These are phyloP conservation scores for Bombus ignitus DNA, from an alignment of 1,140 invertebrate species.

Conservation along the genomic window DNA sequence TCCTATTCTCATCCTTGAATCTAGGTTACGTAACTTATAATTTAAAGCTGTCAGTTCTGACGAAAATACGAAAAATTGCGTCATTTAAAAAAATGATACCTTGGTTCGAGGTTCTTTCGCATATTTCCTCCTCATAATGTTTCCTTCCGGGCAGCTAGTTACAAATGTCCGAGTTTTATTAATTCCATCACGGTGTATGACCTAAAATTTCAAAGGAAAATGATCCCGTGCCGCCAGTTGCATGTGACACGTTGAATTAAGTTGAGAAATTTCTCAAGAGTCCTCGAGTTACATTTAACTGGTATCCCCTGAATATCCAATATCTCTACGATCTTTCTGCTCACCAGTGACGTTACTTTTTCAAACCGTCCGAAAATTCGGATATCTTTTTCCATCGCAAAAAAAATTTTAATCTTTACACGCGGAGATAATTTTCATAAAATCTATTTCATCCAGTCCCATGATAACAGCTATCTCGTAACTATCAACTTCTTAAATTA, in stretches of 20 bases:
- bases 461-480: background rate
- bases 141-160: background rate
- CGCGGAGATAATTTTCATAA: background rate
- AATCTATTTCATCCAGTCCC: background rate
- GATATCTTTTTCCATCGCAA: no score
- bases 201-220: background rate
- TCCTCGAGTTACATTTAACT: constrained; percentile 7
- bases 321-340: background rate
- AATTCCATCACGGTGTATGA: constrained; percentile 6
- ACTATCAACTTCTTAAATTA: background rate
- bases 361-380: background rate
- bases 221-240: background rate
- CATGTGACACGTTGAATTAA: constrained; percentile 40
- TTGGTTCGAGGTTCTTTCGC: background rate
- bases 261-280: constrained; percentile 34
- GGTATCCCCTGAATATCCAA: constrained; percentile 11
- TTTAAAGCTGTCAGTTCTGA: background rate
- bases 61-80: background rate
- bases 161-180: constrained; percentile 26
- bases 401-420: constrained; percentile 12
- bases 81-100: no score
- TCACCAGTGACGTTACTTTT: background rate
- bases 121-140: background rate
- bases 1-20: background rate
- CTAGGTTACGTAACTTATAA: background rate